Evolutionary conservation across 2,888 invertebrate genomes (phyloP), one percentile per base, ranked within the genome.

Genomic region (Listrodromus nycthemerus): DNA sequence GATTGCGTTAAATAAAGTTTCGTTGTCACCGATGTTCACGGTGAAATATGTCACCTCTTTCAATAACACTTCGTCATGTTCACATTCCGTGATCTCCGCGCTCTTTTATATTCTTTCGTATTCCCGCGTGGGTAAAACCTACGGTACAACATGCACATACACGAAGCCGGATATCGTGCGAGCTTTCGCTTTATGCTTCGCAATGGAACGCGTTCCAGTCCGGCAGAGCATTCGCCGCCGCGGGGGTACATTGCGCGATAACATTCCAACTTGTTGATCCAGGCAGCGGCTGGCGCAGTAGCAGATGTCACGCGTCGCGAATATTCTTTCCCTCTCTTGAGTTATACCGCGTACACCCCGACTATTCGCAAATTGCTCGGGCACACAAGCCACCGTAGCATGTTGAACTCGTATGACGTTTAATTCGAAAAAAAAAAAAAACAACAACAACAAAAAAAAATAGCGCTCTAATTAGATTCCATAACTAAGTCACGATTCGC

Each of bases 181-280:
- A 84, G 84, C 84, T 76, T 83, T 84, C 66, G 67, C 75, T 79
- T 78, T 84, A 75, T 78, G 65, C 79, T 79, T 82, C 66, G 84
- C 79, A 76, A 70, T 71, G 84, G 84, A 84, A 84, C 79, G 84
- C 79, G 79, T 75, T 79, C 70, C 76, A 78, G 84, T 79, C 82
- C 82, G 75, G 63, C 65, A 58, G 61, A 65, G 78, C 70, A 75
- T 71, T 75, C 81, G 78, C 84, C 81, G 78, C 84, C 75, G 45
- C 84, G 41, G 78, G 84, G 73, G 74, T 70, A 70, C 81, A 76
- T 66, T 66, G 79, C 84, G 79, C 79, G 81, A 84, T 82, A 85
- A 84, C 86, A 86, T 87, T 86, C 83, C 85, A 86, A 87, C 87
- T 86, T 87, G 86, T 87, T 87, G 87, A 87, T 87, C 83, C 85